Percentiles rank a stretch among this genome's conserved stretches.
Evolutionary conservation across 1,140 invertebrate genomes (phyloP).

Genomic region (Bicyclus anynana): DNA sequence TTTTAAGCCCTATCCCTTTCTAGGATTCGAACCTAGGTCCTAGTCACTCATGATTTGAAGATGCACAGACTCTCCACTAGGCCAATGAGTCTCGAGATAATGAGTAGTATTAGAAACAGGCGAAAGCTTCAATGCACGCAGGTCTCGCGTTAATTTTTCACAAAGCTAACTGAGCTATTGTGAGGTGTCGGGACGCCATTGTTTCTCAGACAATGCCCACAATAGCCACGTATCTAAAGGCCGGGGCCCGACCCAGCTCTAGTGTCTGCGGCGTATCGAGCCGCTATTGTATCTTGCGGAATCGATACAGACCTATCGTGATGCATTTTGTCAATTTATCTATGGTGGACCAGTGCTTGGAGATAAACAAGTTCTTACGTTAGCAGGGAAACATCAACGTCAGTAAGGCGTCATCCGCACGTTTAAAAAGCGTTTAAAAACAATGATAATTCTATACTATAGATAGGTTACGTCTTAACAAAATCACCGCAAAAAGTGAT

Average conservation of each 20-base stretch:
- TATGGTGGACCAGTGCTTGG: background rate
- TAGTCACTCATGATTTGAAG: too few relatives aligned
- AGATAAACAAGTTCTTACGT: too few relatives aligned
- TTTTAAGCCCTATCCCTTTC: too few relatives aligned
- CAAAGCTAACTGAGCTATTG: slow-evolving; percentile 58
- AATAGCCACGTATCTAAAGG: slow-evolving; percentile 61
- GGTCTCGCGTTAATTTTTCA: slow-evolving; percentile 63
- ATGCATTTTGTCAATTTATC: slow-evolving; percentile 19
- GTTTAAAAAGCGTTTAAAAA: too few relatives aligned
- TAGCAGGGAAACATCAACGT: too few relatives aligned
- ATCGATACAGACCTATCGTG: slow-evolving; percentile 29
- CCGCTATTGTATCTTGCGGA: slow-evolving; percentile 27
- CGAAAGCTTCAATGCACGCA: slow-evolving; percentile 33
- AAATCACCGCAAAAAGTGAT: too few relatives aligned
- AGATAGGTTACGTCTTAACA: too few relatives aligned
- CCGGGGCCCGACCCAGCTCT: slow-evolving; percentile 44
- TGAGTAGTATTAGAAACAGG: background rate
- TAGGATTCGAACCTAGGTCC: too few relatives aligned
- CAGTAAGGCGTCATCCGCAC: too few relatives aligned
- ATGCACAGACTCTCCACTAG: too few relatives aligned
- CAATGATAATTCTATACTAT: too few relatives aligned
- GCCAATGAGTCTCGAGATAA: too few relatives aligned
- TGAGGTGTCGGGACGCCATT: slow-evolving; percentile 62
- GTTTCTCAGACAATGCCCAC: slow-evolving; percentile 61
- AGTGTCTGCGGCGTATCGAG: slow-evolving; percentile 34